These are phyloP conservation scores for Megaceryle torquata DNA, from an alignment of 2,113 vertebrate species.

Conservation along the genomic window DNA sequence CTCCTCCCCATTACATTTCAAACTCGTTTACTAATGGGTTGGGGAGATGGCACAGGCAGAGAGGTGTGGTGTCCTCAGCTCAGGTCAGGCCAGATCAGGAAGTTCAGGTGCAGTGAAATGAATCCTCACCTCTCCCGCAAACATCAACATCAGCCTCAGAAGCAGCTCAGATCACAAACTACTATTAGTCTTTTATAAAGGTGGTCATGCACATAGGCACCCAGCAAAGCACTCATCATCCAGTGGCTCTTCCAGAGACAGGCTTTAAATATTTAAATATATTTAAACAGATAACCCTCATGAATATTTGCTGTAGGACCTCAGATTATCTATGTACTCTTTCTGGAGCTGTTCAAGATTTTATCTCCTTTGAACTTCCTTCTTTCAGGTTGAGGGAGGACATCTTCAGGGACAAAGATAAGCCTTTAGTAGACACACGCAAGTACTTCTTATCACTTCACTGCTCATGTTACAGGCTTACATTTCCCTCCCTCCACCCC, in stretches of 20 bases:
- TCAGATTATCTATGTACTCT: not conserved
- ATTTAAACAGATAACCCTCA: not conserved
- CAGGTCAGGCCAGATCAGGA: not conserved
- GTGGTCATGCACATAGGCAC: not conserved
- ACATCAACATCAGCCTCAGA: not conserved
- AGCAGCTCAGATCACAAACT: not conserved
- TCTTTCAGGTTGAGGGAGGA: not conserved
- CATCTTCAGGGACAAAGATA: not conserved
- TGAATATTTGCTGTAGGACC: not conserved
- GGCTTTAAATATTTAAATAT: not conserved
- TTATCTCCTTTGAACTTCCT: not conserved
- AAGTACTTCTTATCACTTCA: not conserved
- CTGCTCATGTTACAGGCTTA: not conserved
- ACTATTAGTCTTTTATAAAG: not conserved
- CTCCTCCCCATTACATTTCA: not conserved
- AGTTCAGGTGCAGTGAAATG: not conserved
- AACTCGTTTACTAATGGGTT: not conserved
- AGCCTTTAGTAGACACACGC: not conserved
- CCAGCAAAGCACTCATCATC: not conserved
- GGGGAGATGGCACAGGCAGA: not conserved
- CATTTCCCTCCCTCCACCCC: too few species aligned
- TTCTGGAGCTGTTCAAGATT: not conserved
- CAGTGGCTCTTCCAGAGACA: not conserved
- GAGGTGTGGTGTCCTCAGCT: not conserved
- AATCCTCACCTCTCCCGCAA: not conserved